These are phyloP conservation scores for Conomelus anceps DNA, from an alignment of 2,888 invertebrate genomes.

Conservation along the genomic window DNA sequence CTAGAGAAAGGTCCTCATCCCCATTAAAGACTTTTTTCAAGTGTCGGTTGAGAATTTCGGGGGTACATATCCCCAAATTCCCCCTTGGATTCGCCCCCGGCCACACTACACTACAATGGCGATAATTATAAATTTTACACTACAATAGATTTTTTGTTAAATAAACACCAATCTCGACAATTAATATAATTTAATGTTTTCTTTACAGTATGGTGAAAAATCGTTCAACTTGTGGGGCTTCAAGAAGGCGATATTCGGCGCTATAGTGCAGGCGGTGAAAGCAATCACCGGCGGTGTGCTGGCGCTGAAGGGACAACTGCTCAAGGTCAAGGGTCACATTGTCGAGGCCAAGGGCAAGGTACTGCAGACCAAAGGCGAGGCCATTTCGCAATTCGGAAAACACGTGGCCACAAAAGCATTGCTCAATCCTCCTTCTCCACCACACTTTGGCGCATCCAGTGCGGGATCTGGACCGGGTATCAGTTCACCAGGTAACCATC, in stretches of 20 bases:
- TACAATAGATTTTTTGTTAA: too few relatives aligned
- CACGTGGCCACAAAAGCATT: slow-evolving; percentile 70
- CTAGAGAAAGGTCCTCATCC: too few relatives aligned
- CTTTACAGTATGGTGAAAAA: slow-evolving; percentile 37
- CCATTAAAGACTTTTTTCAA: too few relatives aligned
- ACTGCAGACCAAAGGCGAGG: slow-evolving; percentile 64
- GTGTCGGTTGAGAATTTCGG: too few relatives aligned
- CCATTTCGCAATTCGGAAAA: slow-evolving; percentile 70
- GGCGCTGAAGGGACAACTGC: slow-evolving; percentile 78
- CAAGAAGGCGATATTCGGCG: slow-evolving; percentile 74
- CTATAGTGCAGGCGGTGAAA: slow-evolving; percentile 78
- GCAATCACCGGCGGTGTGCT: slow-evolving; percentile 82
- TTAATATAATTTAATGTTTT: background rate
- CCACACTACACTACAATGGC: too few relatives aligned
- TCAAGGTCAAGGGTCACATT: slow-evolving; percentile 72
- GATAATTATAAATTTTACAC: too few relatives aligned
- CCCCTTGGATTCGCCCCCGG: too few relatives aligned
- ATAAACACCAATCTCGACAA: too few relatives aligned
- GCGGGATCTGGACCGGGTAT: background rate
- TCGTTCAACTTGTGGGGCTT: slow-evolving; percentile 64
- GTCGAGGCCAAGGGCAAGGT: slow-evolving; percentile 56
- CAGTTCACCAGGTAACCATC: slow-evolving; percentile 1
- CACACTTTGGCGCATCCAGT: slow-evolving; percentile 1
- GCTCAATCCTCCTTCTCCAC: slow-evolving; percentile 26
- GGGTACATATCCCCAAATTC: too few relatives aligned